Evolutionary conservation across 2,797 vertebrate genomes (phyloP), one percentile per base, ranked within the genome.

Genomic region (Gymnocypris eckloni): DNA sequence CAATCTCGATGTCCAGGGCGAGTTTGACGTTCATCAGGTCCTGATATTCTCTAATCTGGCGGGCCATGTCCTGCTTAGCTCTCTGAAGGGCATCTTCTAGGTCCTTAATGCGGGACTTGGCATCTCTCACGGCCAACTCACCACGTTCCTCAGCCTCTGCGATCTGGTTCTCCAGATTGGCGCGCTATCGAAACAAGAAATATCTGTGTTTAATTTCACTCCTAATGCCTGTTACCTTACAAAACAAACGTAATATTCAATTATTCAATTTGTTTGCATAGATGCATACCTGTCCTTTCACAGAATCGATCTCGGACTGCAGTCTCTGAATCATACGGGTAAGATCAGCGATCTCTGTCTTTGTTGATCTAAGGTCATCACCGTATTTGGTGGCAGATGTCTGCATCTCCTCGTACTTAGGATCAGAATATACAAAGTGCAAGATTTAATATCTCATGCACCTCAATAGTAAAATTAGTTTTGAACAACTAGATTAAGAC

Each of bases 281-380:
- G 33, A 52, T 45, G 16, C 72, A 6, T 94, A 98, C 97, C 96
- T 98, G 97, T 91, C 97, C 97, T 90, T 98, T 98, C 80, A 97
- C 94, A 0, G 94, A 86, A 83, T 98, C 97, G 0, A 97, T 97
- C 92, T 98, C 97, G 1, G 96, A 94, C 86, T 96, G 96, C 87
- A 98, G 93, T 89, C 97, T 97, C 94, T 98, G 97, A 92, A 97
- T 97, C 95, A 97, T 96, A 86, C 97, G 94, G 90, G 95, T 98
- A 82, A 98, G 93, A 89, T 98, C 97, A 0, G 94, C 89, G 0
- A 98, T 97, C 91, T 99, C 97, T 0, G 96, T 96, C 93, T 92
- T 96, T 90, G 95, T 97, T 77, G 90, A 88, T 18, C 95, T 92
- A 87, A 96, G 92, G 92, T 96, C 95, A 67, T 96, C 95, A 86